These are phyloP conservation scores for Myiopsitta monachus DNA, from an alignment of 2,113 vertebrate species.

Conservation along the genomic window DNA sequence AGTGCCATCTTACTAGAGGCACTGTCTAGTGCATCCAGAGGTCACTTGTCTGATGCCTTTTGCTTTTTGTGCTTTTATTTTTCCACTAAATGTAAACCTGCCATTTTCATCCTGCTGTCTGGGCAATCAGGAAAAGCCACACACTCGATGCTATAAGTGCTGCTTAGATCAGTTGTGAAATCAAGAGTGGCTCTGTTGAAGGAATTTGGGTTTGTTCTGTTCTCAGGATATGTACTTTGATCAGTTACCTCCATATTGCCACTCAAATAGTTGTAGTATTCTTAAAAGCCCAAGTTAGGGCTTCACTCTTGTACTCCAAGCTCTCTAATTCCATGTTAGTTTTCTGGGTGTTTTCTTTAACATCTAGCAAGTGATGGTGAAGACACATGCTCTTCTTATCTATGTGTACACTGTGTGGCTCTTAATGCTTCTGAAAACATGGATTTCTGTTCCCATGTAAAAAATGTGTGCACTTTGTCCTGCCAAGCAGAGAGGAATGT, in stretches of 20 bases:
- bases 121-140: rapidly evolving
- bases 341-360: neutral
- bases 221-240: neutral
- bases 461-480: rapidly evolving
- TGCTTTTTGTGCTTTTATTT: neutral
- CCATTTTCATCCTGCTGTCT: neutral
- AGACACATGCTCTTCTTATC: rapidly evolving
- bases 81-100: neutral
- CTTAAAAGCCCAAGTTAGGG: neutral
- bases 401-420: neutral
- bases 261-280: neutral
- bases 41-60: neutral
- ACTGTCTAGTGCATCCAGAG: neutral
- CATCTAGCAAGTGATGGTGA: too few relatives aligned
- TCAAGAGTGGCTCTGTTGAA: neutral
- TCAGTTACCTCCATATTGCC: rapidly evolving
- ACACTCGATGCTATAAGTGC: rapidly evolving
- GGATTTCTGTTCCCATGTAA: neutral
- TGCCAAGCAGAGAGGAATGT: neutral
- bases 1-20: neutral
- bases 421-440: neutral
- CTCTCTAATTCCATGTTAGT: neutral
- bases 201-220: neutral
- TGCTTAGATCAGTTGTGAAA: neutral
- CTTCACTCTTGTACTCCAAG: neutral